Evolutionary conservation across 2,797 vertebrate species (phyloP).

Genomic region (Tragopan temminckii): DNA sequence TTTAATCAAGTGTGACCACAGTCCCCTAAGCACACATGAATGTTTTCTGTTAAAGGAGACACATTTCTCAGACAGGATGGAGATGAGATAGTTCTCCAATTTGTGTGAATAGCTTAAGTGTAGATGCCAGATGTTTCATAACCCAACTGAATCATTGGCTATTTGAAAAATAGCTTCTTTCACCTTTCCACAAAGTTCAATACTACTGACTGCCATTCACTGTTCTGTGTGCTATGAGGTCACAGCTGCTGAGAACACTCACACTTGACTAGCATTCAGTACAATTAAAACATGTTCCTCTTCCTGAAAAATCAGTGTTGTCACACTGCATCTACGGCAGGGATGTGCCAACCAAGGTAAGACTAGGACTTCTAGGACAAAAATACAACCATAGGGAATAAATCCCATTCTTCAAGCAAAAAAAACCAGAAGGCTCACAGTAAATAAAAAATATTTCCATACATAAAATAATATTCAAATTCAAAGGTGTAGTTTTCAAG

Average conservation of each 20-base stretch:
- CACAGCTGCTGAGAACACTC: not conserved
- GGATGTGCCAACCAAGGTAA: not conserved
- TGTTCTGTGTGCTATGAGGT: not conserved
- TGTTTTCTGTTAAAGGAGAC: not conserved
- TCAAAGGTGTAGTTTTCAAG: not conserved
- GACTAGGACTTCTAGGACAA: not conserved
- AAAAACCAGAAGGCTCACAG: not conserved
- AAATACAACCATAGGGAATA: not conserved
- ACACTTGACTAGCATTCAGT: not conserved
- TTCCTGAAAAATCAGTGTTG: not conserved
- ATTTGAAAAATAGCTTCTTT: not conserved
- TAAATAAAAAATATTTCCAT: not conserved
- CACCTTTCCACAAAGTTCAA: not conserved
- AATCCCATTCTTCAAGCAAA: not conserved
- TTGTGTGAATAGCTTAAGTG: not conserved
- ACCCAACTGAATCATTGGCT: not conserved
- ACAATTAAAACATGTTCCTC: not conserved
- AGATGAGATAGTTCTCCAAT: not conserved
- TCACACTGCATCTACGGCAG: not conserved
- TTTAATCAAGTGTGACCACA: not conserved
- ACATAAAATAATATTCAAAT: not conserved
- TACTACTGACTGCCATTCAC: not conserved
- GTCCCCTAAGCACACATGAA: fast-evolving
- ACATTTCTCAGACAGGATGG: not conserved
- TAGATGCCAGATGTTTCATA: not conserved